Evolutionary conservation across 2,113 vertebrate species (phyloP), one percentile per base, ranked within the genome.

Genomic region (Toxotes chatareus): DNA sequence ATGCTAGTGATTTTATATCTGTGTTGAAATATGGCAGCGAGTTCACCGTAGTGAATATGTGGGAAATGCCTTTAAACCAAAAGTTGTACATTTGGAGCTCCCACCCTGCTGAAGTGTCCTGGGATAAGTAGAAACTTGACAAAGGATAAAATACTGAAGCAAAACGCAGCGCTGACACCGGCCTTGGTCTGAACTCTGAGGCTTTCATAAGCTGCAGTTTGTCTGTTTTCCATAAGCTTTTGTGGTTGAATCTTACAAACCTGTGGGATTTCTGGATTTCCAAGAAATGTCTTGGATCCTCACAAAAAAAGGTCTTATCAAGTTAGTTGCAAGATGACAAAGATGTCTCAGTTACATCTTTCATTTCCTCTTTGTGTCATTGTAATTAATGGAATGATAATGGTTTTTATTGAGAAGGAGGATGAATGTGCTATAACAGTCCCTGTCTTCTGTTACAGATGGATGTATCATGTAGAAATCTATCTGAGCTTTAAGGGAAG

Each of bases 391-490:
- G 59, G 53, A 63, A 14, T 13, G 49, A 78, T 67, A 42, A 74
- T 72, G 38, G 0, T 53, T 73, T 77, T 74, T 14, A 49, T 44
- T 53, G 1, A 62, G 21, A 64, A 59, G 71, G 12, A 64, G 69
- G 62, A 76, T 68, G n/a, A 80, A 73, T 84, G 38, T 61, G 17
- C 34, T 53, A 61, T 55, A 17, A 21, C 14, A 23, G 5, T 44
- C 7, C 13, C 9, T 36, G 3, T 49, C 27, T 40, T 55, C n/a
- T 4, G 11, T 27, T n/a, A 16, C 32, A 60, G 19, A 82, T 61
- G 42, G 14, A 76, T 79, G 62, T 36, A 7, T 49, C 46, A 74
- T 19, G 19, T 34, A 73, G 57, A 55, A 40, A 70, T 14, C 2
- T 11, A 12, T 31, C 19, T 10, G 23, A 38, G 32, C 19, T 75